Conservation (phyloP, 2,888 invertebrate genomes). For the Poecilus cupreus region DNA sequence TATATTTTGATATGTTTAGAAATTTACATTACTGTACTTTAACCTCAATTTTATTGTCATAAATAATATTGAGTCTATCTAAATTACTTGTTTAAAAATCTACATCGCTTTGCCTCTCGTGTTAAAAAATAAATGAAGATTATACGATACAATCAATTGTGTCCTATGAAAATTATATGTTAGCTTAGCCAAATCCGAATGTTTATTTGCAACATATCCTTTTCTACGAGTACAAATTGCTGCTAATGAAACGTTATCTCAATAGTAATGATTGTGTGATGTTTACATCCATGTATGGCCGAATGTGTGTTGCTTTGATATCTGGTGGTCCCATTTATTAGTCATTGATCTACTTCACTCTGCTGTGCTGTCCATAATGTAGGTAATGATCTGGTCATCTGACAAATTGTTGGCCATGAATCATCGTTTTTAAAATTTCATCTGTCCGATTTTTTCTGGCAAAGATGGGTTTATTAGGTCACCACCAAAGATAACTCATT, state of each 20-base stretch:
- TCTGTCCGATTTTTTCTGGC: background rate
- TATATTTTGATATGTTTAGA: too few species aligned
- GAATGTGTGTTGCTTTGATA: background rate
- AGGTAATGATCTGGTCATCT: constrained; percentile 24
- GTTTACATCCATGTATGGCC: background rate
- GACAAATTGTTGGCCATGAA: constrained; percentile 19
- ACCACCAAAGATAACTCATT: background rate
- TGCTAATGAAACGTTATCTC: background rate
- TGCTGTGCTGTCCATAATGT: constrained; percentile 11
- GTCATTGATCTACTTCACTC: constrained; percentile 22
- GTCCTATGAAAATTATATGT: too few species aligned
- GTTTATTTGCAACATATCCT: background rate
- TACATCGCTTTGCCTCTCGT: too few species aligned
- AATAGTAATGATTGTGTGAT: background rate
- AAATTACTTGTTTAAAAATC: too few species aligned
- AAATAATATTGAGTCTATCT: too few species aligned
- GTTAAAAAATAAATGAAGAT: too few species aligned
- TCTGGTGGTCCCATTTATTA: constrained; percentile 8
- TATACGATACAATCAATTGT: too few species aligned
- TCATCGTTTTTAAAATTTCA: constrained; percentile 24
- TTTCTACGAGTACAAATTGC: background rate
- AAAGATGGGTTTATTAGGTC: constrained; percentile 5
- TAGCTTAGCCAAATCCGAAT: too few species aligned
- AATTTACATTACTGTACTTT: too few species aligned
- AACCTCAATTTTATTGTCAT: too few species aligned